A percentile compares a stretch with the other conserved stretches of the same genome.
phyloP scores from a whole-genome alignment of 2,888 invertebrate species.

The Herminia tarsipennalis region DNA sequence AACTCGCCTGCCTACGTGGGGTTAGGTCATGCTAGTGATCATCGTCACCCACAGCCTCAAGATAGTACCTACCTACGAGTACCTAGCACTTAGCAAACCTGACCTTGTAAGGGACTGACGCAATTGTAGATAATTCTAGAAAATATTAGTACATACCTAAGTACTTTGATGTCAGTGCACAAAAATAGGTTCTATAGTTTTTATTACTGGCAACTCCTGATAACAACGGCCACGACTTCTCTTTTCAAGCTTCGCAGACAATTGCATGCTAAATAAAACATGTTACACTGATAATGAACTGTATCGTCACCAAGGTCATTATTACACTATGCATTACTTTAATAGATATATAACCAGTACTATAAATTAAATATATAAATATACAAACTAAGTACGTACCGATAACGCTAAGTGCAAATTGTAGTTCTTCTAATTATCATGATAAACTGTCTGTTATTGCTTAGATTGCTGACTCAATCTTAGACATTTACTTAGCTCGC shows the following conservation, averaged over 20 bases:
- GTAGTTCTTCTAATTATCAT: too few relatives aligned
- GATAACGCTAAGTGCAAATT: constrained; percentile 1
- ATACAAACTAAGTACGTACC: not conserved
- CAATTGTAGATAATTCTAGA: constrained; percentile 31
- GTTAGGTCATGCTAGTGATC: constrained; percentile 39
- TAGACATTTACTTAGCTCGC: not conserved
- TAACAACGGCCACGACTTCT: too few relatives aligned
- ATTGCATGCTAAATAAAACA: constrained; percentile 10
- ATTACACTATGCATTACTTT: constrained; percentile 9
- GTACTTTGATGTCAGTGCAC: constrained; percentile 1
- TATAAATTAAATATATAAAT: not conserved
- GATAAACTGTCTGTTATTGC: not conserved
- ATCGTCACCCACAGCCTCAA: constrained; percentile 34
- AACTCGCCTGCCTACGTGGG: constrained; percentile 38
- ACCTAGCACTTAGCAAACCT: constrained; percentile 21
- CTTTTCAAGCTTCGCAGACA: not conserved
- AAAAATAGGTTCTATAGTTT: constrained; percentile 10
- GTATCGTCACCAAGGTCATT: constrained; percentile 25
- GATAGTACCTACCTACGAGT: constrained; percentile 30
- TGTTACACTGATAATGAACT: constrained; percentile 26
- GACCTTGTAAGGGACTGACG: constrained; percentile 38
- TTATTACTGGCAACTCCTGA: not conserved
- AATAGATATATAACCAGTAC: not conserved
- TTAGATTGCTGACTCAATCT: not conserved
- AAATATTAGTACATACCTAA: constrained; percentile 5